These are phyloP conservation scores for Eremobia ochroleuca DNA, from an alignment of 2,888 invertebrate genomes.

Conservation along the genomic window DNA sequence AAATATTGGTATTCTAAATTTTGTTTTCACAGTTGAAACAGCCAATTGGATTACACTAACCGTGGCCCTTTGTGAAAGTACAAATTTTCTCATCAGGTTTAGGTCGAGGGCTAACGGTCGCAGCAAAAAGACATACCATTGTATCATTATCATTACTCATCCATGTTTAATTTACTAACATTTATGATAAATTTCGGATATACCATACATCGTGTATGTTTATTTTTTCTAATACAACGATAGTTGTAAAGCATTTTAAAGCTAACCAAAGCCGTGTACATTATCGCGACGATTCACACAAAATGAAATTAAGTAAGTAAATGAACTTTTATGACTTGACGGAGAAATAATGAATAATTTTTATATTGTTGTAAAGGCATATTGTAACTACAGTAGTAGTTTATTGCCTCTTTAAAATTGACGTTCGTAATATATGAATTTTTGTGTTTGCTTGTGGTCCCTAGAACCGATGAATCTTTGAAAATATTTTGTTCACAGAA, in stretches of 20 bases:
- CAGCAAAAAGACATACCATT: conserved; percentile 80
- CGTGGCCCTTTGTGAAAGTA: conserved; percentile 85
- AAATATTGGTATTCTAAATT: conserved; percentile 78
- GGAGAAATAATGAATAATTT: conserved; percentile 73
- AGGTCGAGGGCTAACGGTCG: conserved; percentile 82
- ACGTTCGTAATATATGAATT: conserved; percentile 84
- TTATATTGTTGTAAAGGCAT: conserved; percentile 77
- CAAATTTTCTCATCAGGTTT: conserved; percentile 88
- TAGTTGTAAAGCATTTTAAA: conserved; percentile 72
- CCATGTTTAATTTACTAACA: conserved; percentile 71
- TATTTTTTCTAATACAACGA: conserved; percentile 75
- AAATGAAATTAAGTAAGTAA: conserved; percentile 81
- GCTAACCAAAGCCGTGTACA: conserved; percentile 80
- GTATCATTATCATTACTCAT: conserved; percentile 76
- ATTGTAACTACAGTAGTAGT: conserved; percentile 73
- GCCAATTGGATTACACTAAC: conserved; percentile 63
- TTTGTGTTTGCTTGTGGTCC: conserved; percentile 82
- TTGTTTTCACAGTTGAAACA: conserved; percentile 71
- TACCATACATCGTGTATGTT: conserved; percentile 78
- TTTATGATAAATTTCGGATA: conserved; percentile 68
- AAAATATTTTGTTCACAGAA: neutral
- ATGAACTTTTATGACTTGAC: conserved; percentile 86
- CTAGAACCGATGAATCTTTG: conserved; percentile 70
- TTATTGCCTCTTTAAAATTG: conserved; percentile 84
- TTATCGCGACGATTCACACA: conserved; percentile 78